phyloP scores from a whole-genome alignment of 2,113 vertebrate genomes.

The Pao palembangensis region DNA sequence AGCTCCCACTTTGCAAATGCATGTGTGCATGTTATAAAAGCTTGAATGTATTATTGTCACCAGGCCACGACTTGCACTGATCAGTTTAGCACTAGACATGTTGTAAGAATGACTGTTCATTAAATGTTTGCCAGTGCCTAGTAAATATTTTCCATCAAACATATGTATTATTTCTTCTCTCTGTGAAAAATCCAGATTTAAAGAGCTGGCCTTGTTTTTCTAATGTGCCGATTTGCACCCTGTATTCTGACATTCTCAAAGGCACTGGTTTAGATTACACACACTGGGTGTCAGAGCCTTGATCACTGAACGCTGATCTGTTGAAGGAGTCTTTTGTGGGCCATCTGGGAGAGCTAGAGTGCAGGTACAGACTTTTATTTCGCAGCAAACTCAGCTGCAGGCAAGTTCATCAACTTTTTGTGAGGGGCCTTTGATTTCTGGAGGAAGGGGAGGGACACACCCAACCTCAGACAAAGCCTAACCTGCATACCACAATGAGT shows the following conservation, averaged over 20 bases:
- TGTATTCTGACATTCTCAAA: conserved; percentile 37
- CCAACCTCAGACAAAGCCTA: conserved; percentile 65
- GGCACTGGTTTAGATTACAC: conserved; percentile 44
- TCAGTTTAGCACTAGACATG: no score
- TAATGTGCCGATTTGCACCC: background rate
- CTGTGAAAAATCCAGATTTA: background rate
- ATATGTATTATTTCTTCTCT: background rate
- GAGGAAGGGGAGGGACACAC: conserved; percentile 71
- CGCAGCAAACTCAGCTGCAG: conserved; percentile 54
- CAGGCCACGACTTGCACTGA: no score
- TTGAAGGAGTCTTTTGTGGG: conserved; percentile 58
- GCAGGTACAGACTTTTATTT: conserved; percentile 53
- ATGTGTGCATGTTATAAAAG: no score
- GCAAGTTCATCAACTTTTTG: conserved; percentile 66
- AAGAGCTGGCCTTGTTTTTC: background rate
- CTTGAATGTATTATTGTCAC: no score
- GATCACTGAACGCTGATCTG: conserved; percentile 46
- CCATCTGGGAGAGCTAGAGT: conserved; percentile 41
- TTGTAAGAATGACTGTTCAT: no score
- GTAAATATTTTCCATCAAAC: no score
- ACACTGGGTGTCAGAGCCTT: conserved; percentile 31
- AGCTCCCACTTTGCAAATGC: no score
- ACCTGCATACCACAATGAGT: conserved; percentile 60
- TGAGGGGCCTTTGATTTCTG: conserved; percentile 64
- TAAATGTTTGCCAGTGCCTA: no score